These are phyloP conservation scores for Nudaria mundana DNA, from an alignment of 2,888 invertebrate species.

Conservation along the genomic window DNA sequence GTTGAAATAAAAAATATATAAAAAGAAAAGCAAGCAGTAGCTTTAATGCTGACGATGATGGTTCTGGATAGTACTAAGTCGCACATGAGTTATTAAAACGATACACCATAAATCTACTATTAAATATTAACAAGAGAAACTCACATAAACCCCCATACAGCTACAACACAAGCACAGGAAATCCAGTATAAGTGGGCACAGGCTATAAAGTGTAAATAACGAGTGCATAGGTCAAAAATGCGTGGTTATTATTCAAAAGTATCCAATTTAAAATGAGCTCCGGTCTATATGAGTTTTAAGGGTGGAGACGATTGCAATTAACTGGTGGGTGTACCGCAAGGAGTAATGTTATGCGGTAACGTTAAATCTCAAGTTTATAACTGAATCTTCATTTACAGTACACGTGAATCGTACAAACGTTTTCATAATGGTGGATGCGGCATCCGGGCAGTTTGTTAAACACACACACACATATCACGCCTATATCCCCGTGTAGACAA, in stretches of 20 bases:
- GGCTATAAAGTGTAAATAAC: slow-evolving; percentile 39
- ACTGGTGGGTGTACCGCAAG: slow-evolving; percentile 54
- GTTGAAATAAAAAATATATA: too few species aligned
- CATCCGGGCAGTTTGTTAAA: too few species aligned
- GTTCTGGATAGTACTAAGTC: too few species aligned
- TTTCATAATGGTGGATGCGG: slow-evolving; percentile 26
- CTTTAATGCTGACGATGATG: too few species aligned
- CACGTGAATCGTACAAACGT: slow-evolving; percentile 36
- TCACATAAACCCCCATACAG: slow-evolving; percentile 43
- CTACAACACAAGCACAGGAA: slow-evolving; percentile 44
- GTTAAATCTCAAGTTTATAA: slow-evolving; percentile 62
- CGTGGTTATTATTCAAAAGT: slow-evolving; percentile 43
- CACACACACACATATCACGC: too few species aligned
- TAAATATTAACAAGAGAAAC: slow-evolving; percentile 54
- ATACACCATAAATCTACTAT: slow-evolving; percentile 32
- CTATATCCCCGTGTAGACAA: too few species aligned
- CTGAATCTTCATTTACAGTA: slow-evolving; percentile 55
- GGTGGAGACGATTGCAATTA: slow-evolving; percentile 37
- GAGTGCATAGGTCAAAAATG: slow-evolving; percentile 44
- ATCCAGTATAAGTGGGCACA: slow-evolving; percentile 45
- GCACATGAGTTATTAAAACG: slow-evolving; percentile 6
- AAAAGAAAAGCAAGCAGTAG: too few species aligned
- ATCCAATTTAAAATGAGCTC: slow-evolving; percentile 41
- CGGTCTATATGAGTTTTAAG: slow-evolving; percentile 25
- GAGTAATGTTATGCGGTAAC: slow-evolving; percentile 59